Conservation (phyloP, 1,140 invertebrate species). For the Hycleus cichorii region DNA sequence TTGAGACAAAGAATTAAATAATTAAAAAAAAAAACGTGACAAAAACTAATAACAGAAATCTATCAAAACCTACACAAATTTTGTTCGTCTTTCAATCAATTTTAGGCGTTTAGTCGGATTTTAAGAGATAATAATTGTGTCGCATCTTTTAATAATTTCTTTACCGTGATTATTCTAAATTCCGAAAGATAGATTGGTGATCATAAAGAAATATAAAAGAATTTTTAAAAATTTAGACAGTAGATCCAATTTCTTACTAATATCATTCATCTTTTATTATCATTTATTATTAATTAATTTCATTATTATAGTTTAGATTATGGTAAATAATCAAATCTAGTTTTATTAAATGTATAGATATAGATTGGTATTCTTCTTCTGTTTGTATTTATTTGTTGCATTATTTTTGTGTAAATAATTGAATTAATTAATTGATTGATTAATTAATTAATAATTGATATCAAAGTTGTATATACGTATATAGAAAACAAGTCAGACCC, state of each 20-base stretch:
- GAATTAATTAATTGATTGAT: slow-evolving; percentile 25
- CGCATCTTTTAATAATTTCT: too few relatives aligned
- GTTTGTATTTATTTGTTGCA: neutral
- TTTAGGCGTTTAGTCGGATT: too few relatives aligned
- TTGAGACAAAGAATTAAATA: slow-evolving; percentile 16
- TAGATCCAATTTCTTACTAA: slow-evolving; percentile 8
- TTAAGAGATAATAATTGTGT: too few relatives aligned
- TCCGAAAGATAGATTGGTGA: too few relatives aligned
- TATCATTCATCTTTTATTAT: neutral
- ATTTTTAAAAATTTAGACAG: too few relatives aligned
- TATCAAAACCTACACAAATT: too few relatives aligned
- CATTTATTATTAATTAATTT: slow-evolving; percentile 13
- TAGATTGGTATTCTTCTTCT: slow-evolving; percentile 13
- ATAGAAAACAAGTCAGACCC: slow-evolving; percentile 33
- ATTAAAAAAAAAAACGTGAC: slow-evolving; percentile 11
- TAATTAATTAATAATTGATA: slow-evolving; percentile 30
- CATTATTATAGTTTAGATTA: neutral
- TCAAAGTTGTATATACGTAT: slow-evolving; percentile 18
- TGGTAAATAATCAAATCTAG: slow-evolving; percentile 11
- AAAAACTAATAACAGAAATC: neutral
- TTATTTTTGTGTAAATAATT: slow-evolving; percentile 5
- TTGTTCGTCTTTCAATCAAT: too few relatives aligned
- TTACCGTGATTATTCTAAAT: too few relatives aligned
- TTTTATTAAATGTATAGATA: slow-evolving; percentile 18
- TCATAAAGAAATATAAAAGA: too few relatives aligned